Percentiles rank a stretch among this genome's conserved stretches.
These are phyloP conservation scores for Allenopithecus nigroviridis DNA, from an alignment of 2,797 vertebrate genomes.

Conservation along the genomic window DNA sequence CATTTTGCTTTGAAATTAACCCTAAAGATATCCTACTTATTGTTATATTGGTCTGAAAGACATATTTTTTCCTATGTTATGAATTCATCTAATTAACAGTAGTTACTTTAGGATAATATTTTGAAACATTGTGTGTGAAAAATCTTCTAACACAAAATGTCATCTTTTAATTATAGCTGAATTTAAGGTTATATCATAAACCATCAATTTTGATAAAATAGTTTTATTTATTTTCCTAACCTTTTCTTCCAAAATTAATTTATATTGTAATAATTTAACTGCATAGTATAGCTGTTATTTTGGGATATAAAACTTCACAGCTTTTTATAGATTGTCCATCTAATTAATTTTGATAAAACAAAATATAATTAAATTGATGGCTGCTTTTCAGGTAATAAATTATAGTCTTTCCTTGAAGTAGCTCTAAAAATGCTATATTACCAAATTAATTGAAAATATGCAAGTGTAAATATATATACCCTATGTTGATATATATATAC, in stretches of 20 bases:
- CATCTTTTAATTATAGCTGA: background rate
- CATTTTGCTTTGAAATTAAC: constrained; percentile 18
- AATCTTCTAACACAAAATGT: background rate
- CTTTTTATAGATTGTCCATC: constrained; percentile 8
- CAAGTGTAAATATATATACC: background rate
- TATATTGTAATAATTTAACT: background rate
- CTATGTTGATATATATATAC: too few relatives aligned
- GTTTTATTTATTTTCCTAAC: background rate
- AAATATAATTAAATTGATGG: constrained; percentile 39
- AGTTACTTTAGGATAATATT: background rate
- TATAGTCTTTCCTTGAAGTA: background rate
- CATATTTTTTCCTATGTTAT: background rate
- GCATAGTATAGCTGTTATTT: background rate
- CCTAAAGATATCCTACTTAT: background rate
- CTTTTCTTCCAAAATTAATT: background rate
- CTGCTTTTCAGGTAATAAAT: constrained; percentile 1
- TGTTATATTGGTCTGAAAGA: background rate
- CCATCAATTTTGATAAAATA: background rate
- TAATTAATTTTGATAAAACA: constrained; percentile 24
- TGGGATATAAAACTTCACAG: constrained; percentile 16
- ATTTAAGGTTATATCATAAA: background rate
- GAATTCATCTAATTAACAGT: constrained; percentile 16
- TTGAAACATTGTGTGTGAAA: background rate
- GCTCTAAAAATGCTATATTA: background rate
- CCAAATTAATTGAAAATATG: constrained; percentile 34